Base-by-base conservation (phyloP, 2,113 vertebrate species). In the Columbina picui region DNA sequence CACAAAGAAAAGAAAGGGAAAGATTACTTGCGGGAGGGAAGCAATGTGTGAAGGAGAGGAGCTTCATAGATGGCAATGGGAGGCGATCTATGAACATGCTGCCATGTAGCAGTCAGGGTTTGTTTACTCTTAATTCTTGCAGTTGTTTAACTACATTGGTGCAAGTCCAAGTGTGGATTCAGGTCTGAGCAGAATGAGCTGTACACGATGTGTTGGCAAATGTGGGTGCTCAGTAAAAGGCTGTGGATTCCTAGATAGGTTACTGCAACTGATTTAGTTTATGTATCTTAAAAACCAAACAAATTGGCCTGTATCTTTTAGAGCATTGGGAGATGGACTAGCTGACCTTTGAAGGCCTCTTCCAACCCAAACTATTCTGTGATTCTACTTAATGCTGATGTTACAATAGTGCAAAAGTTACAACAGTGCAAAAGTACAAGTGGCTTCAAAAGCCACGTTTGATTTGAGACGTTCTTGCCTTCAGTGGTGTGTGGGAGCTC, bases 101-200 rank as follows among this genome's bases (percentile, higher is more conserved):
- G 81, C 38, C 7, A 1, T 82, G 70, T 65, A 20, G 41, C 77
- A 26, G 67, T 70, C 29, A 55, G 67, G 14, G 18, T 74, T 84
- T 94, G 68, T 92, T 93, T 90, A 36, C 53, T 4, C 38, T 61
- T 32, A 73, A 32, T 89, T 93, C 59, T 25, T 87, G 63, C 55
- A 88, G 63, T 80, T 80, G 64, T 93, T 83, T 67, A 57, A 88
- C 12, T 49, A 47, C 38, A 34, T 26, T 70, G 75, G 21, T 88
- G 19, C 56, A 74, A 94, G 67, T 87, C 47, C 75, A 87, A 61
- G 50, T 23, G 16, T 67, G 26, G 47, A 30, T 90, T 74, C 75
- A 39, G 90, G 64, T 77, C 76, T 86, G 45, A 86, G 71, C 45
- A 57, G 61, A 83, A 73, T 22, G 49, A 83, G 36, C 27, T 92